phyloP scores from a whole-genome alignment of 2,113 vertebrate genomes.

The Panurus biarmicus region DNA sequence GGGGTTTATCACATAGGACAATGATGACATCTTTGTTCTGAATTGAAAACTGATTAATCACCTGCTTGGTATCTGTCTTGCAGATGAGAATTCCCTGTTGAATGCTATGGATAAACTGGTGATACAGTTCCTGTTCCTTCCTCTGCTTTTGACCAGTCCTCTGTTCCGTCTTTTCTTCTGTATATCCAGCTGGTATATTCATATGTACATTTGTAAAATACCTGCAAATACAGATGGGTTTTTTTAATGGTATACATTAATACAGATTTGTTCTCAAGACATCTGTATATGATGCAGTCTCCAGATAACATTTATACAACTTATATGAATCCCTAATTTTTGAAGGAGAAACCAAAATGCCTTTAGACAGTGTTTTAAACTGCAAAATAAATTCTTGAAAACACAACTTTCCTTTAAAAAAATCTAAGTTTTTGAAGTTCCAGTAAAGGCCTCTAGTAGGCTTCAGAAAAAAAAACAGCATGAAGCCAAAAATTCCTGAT shows the following conservation, averaged over 20 bases:
- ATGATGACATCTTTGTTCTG: not conserved
- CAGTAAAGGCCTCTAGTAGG: not conserved
- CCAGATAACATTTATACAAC: not conserved
- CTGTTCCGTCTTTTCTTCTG: not conserved
- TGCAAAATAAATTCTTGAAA: not conserved
- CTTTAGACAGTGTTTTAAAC: not conserved
- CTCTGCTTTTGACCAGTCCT: not conserved
- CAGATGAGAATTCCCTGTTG: not conserved
- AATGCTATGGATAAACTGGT: not conserved
- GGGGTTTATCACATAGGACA: not conserved
- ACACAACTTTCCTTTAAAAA: not conserved
- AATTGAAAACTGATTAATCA: not conserved
- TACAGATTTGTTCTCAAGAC: not conserved
- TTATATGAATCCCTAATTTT: not conserved
- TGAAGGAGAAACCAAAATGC: not conserved
- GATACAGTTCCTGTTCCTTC: not conserved
- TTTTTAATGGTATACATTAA: not conserved
- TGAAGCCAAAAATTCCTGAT: not conserved
- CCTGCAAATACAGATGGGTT: not conserved
- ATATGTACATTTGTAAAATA: not conserved
- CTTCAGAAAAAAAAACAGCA: not conserved
- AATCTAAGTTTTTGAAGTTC: not conserved
- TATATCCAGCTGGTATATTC: not conserved
- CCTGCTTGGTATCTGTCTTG: not conserved
- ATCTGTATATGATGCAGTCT: not conserved